A percentile compares a stretch with the other conserved stretches of the same genome.
These are phyloP conservation scores for Melanotaenia duboulayi DNA, from an alignment of 2,113 vertebrate genomes.

Conservation along the genomic window DNA sequence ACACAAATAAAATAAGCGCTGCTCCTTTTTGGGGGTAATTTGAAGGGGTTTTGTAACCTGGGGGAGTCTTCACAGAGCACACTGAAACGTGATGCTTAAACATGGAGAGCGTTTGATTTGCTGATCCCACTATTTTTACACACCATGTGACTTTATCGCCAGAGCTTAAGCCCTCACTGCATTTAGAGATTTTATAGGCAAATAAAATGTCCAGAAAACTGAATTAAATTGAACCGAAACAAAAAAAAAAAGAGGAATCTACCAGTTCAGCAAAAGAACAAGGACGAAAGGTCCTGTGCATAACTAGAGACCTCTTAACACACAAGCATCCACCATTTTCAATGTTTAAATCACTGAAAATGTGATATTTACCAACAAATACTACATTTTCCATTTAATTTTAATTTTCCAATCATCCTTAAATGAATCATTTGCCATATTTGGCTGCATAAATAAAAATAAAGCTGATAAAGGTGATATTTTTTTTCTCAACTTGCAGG, in stretches of 20 bases:
- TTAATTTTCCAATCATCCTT: neutral
- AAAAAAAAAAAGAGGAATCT: neutral
- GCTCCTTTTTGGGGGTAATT: neutral
- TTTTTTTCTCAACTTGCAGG: neutral
- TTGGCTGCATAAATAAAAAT: neutral
- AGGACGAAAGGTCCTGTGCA: too few relatives aligned
- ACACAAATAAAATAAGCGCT: constrained; percentile 24
- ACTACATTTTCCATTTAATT: too few relatives aligned
- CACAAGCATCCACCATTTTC: neutral
- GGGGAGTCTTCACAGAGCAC: neutral
- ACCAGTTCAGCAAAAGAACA: too few relatives aligned
- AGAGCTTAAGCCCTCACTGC: neutral
- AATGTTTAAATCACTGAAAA: neutral
- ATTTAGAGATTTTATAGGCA: neutral
- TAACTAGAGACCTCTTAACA: too few relatives aligned
- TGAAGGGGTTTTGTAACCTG: neutral
- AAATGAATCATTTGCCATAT: neutral
- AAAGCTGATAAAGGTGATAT: neutral
- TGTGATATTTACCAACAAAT: too few relatives aligned
- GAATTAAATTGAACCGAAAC: neutral
- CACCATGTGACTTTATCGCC: neutral
- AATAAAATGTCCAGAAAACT: constrained; percentile 3
- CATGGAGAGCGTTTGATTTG: neutral
- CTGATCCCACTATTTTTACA: constrained; percentile 7
- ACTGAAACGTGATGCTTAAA: neutral